phyloP scores from a whole-genome alignment of 2,888 invertebrate genomes.

The Linnaemya vulpina region DNA sequence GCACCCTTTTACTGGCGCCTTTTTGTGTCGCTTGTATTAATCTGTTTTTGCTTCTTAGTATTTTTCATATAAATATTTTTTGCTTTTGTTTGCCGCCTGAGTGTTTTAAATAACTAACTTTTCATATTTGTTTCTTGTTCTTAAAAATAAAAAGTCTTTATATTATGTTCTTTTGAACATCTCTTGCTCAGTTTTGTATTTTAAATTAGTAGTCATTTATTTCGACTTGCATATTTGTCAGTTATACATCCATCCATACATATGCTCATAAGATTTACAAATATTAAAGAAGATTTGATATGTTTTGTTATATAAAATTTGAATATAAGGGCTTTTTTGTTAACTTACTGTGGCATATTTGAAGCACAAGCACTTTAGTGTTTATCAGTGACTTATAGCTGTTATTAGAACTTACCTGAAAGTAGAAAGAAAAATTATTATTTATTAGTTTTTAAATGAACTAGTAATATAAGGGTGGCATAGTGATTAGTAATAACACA shows the following conservation, averaged over 20 bases:
- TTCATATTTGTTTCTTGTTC: slow-evolving; percentile 42
- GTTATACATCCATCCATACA: slow-evolving; percentile 5
- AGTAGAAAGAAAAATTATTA: slow-evolving; percentile 15
- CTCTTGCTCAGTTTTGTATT: slow-evolving; percentile 3
- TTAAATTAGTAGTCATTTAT: slow-evolving; percentile 54
- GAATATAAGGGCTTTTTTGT: neutral
- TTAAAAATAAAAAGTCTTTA: neutral
- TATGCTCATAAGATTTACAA: neutral
- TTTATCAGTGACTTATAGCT: neutral
- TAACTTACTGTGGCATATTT: slow-evolving; percentile 24
- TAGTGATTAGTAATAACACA: too few species aligned
- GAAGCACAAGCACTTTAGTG: neutral
- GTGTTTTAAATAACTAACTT: slow-evolving; percentile 51
- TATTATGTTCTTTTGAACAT: slow-evolving; percentile 1
- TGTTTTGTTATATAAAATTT: neutral
- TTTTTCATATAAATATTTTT: too few species aligned
- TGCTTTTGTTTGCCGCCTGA: slow-evolving; percentile 16
- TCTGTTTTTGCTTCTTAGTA: neutral
- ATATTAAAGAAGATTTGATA: slow-evolving; percentile 16
- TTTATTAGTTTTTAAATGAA: neutral
- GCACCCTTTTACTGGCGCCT: slow-evolving; percentile 15
- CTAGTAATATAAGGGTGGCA: too few species aligned
- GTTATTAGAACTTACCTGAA: slow-evolving; percentile 59
- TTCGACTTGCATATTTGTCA: slow-evolving; percentile 37
- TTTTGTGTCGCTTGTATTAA: slow-evolving; percentile 10